Evolutionary conservation across 2,113 vertebrate genomes (phyloP), one percentile per base, ranked within the genome.

Genomic region (Anoplopoma fimbria): DNA sequence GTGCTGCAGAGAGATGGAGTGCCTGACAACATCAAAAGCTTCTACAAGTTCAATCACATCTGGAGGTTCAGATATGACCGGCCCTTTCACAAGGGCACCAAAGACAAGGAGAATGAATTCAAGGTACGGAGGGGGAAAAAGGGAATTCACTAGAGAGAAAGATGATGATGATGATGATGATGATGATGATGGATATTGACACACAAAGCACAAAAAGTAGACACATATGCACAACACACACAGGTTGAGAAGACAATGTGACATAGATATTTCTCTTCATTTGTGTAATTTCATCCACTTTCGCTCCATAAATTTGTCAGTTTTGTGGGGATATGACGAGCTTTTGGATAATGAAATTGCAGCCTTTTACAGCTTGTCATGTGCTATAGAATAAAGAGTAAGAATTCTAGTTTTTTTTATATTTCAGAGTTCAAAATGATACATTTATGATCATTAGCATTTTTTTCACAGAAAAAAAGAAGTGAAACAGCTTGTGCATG

Each of bases 61-160:
- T 99, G 98, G 98, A 95, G 97, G 88, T 99, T 99, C 90, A 95
- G 98, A 85, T 99, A 99, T 5, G 98, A 99, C 94, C 95, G 98
- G 23, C 98, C 98, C 0, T 99, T 99, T 90, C 98, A 99, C 95
- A 99, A 99, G 93, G 98, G 98, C 76, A 96, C 97, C 45, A 99
- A 99, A 92, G 98, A 99, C 94, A 99, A 99, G 87, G 98, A 99
- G 90, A 99, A 99, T 27, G 98, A 99, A 92, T 99, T 99, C 91
- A 99, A 99, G 98, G 98, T 99, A 94, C 0, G 9, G 4, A 8
- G 5, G 36, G 19, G 17, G 19, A 29, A 9, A 4, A 13, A 47
- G 19, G 10, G 6, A 9, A 15, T 23, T 63, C 47, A 14, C 29
- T 2, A 4, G 19, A 75, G 27, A 40, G 29, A 23, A 42, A 31